Conservation (phyloP, 1,140 invertebrate genomes). For the Hyposmocoma kahamanoa region DNA sequence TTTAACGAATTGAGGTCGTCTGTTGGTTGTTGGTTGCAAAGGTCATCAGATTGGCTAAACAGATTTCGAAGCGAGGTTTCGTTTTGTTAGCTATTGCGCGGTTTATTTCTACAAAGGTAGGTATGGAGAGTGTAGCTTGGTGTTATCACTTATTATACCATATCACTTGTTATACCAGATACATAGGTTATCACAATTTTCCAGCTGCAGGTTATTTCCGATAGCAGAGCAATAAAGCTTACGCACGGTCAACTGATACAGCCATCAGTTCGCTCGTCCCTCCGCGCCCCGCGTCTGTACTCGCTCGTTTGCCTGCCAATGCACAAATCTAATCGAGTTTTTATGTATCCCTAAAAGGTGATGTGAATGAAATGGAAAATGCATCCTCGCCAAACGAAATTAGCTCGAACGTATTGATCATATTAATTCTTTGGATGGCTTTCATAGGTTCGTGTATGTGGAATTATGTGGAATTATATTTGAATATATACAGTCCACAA, state of each 20-base stretch:
- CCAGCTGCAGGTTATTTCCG: no score
- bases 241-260: slow-evolving; percentile 27
- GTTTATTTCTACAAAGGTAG: no score
- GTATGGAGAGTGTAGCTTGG: no score
- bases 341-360: slow-evolving; percentile 39
- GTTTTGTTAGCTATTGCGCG: no score
- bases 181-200: no score
- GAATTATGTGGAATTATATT: no score
- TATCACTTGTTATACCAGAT: no score
- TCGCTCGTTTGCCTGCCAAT: slow-evolving; percentile 24
- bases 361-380: slow-evolving; percentile 38
- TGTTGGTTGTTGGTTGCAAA: slow-evolving; percentile 12
- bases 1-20: slow-evolving; percentile 28
- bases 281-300: slow-evolving; percentile 9
- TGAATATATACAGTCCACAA: no score
- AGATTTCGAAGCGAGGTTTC: no score
- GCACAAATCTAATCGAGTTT: slow-evolving; percentile 51
- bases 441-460: no score
- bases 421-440: slow-evolving; percentile 21
- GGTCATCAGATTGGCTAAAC: slow-evolving; percentile 9
- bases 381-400: slow-evolving; percentile 36
- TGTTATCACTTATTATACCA: no score
- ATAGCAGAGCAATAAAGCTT: slow-evolving; percentile 32
- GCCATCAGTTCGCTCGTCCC: not conserved
- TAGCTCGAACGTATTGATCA: slow-evolving; percentile 19